phyloP scores from a whole-genome alignment of 2,797 vertebrate genomes.

The Lutjanus argentimaculatus region DNA sequence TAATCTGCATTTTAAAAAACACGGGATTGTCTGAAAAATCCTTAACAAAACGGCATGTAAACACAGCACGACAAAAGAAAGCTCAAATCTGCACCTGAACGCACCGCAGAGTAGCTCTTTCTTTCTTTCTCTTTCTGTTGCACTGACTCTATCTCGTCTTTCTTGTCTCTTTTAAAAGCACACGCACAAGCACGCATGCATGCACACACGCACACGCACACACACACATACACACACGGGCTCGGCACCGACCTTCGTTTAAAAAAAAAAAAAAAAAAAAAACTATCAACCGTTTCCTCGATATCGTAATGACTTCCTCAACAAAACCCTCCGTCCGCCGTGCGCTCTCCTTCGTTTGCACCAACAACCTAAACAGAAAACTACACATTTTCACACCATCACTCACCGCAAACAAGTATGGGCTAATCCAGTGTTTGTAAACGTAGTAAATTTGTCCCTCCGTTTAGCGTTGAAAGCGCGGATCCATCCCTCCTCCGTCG shows the following conservation, averaged over 20 bases:
- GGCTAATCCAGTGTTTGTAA: slow-evolving; percentile 76
- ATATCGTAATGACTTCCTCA: slow-evolving; percentile 80
- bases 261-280: slow-evolving; percentile 19
- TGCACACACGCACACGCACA: slow-evolving; percentile 12
- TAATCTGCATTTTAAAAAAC: slow-evolving; percentile 51
- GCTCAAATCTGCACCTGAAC: slow-evolving; percentile 21
- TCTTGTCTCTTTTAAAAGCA: slow-evolving; percentile 23
- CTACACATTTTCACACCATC: slow-evolving; percentile 47
- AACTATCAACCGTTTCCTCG: slow-evolving; percentile 71
- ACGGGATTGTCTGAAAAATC: slow-evolving; percentile 16
- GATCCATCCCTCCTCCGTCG: slow-evolving; percentile 81
- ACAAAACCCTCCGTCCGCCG: slow-evolving; percentile 58
- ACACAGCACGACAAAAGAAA: neutral
- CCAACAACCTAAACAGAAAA: slow-evolving; percentile 58
- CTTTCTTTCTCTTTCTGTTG: slow-evolving; percentile 36
- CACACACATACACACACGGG: slow-evolving; percentile 23
- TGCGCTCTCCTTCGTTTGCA: slow-evolving; percentile 54
- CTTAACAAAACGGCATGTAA: slow-evolving; percentile 1
- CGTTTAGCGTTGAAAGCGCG: slow-evolving; percentile 63
- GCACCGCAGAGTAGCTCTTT: slow-evolving; percentile 16
- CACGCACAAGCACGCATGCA: slow-evolving; percentile 28
- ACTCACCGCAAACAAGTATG: slow-evolving; percentile 86
- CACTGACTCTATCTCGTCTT: slow-evolving; percentile 27
- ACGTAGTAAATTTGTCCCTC: slow-evolving; percentile 63
- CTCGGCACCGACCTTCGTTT: slow-evolving; percentile 54